Percentiles rank a stretch among this genome's conserved stretches.
Conservation (phyloP, 2,797 vertebrate genomes). For the Acrossocheilus fasciatus region DNA sequence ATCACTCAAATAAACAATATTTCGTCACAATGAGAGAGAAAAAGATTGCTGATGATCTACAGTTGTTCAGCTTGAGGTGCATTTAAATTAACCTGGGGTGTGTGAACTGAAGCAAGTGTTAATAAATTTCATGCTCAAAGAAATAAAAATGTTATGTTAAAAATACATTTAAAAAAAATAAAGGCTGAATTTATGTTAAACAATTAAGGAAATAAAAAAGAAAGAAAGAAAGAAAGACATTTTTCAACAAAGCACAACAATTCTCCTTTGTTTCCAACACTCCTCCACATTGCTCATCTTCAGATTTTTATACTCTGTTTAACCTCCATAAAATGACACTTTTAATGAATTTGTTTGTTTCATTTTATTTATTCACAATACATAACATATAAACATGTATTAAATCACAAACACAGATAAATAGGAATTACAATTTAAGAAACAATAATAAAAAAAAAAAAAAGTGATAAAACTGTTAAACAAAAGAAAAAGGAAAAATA, state of each 20-base stretch:
- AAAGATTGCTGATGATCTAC: neutral
- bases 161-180: neutral
- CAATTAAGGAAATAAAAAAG: neutral
- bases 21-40: neutral
- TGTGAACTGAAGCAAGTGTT: neutral
- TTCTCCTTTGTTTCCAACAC: neutral
- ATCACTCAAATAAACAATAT: neutral
- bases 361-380: neutral
- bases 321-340: too few species aligned
- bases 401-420: neutral
- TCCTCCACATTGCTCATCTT: neutral
- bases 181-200: neutral
- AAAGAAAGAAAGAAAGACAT: neutral
- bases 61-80: neutral
- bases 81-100: neutral
- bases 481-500: neutral
- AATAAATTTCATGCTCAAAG: neutral
- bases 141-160: neutral
- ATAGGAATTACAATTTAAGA: neutral
- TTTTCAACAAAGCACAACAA: neutral
- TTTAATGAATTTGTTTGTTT: neutral
- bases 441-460: neutral
- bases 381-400: neutral
- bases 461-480: neutral
- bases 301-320: neutral